Conservation (phyloP, 2,797 vertebrate genomes). For the Cygnus olor region DNA sequence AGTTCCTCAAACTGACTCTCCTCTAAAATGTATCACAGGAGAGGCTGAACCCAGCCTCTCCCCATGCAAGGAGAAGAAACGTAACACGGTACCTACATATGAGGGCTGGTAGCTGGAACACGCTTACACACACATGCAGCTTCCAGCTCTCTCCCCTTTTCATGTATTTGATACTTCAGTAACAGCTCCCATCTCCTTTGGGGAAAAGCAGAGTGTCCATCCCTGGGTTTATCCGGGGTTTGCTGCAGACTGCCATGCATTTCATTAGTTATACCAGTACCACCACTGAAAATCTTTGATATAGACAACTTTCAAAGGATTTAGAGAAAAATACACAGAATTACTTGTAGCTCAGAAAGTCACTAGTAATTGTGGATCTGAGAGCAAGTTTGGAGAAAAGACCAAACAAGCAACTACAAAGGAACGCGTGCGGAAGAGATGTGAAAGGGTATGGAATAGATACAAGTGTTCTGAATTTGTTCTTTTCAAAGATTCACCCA, state of each 20-base stretch:
- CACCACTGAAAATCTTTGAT: neutral
- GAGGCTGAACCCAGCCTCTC: neutral
- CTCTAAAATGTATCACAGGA: neutral
- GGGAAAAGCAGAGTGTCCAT: neutral
- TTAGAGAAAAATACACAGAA: neutral
- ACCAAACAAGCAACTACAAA: neutral
- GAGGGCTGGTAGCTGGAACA: neutral
- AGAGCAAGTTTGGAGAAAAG: neutral
- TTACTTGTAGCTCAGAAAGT: neutral
- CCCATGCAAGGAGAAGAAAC: neutral
- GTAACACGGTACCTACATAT: neutral
- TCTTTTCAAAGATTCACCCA: neutral
- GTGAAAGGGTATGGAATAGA: neutral
- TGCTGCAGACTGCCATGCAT: neutral
- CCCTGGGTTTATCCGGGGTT: neutral
- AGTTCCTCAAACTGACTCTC: neutral
- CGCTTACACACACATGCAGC: neutral
- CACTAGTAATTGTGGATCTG: neutral
- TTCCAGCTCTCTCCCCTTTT: neutral
- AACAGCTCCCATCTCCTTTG: neutral
- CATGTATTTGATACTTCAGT: neutral
- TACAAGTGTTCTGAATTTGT: neutral
- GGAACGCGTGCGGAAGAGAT: neutral
- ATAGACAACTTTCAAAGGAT: neutral
- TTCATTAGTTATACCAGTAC: neutral